Evolutionary conservation across 1,140 invertebrate species (phyloP), one percentile per base, ranked within the genome.

Genomic region (Charaxes varanes): DNA sequence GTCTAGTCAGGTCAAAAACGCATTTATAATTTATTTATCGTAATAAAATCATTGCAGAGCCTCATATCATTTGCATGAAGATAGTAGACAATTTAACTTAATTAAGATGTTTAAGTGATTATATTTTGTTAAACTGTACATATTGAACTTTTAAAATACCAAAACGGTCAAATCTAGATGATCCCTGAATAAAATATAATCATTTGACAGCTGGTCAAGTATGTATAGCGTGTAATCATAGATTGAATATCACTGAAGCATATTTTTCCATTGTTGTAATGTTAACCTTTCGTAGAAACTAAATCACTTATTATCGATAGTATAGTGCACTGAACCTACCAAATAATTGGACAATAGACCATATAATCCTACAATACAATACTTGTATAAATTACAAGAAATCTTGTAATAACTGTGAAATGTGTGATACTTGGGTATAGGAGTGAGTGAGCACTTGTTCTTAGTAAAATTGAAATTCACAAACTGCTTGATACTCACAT

Each of bases 21-120:
- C 73, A 81, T 81, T 81, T 81, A 81, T 81, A 78, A 74, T 65
- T 81, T 77, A 77, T 77, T 70, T 37, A 54, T 57, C 34, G 38
- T 30, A 46, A 34, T 16, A 15, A 48, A 38, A 8, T 44, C 49
- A 24, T 32, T 40, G 21, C 10, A 14, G 23, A 6, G 27, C 53
- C 53, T 67, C 60, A 59, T 81, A 74, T 72, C 76, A 73, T 72
- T 80, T 69, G 77, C 62, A 62, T 66, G 56, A 70, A 55, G 35
- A 28, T n/a, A 7, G n/a, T 51, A 55, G 51, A 51, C 51, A 48
- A 45, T n/a, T 55, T 51, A 47, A 30, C 23, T 35, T 44, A 34
- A 38, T 26, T 19, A 19, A 28, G 17, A 26, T n/a, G 16, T 16
- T 28, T 30, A 14, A 38, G 35, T 21, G 26, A 7, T 38, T n/a